phyloP scores from a whole-genome alignment of 1,140 invertebrate genomes.

The Heliconius congener region DNA sequence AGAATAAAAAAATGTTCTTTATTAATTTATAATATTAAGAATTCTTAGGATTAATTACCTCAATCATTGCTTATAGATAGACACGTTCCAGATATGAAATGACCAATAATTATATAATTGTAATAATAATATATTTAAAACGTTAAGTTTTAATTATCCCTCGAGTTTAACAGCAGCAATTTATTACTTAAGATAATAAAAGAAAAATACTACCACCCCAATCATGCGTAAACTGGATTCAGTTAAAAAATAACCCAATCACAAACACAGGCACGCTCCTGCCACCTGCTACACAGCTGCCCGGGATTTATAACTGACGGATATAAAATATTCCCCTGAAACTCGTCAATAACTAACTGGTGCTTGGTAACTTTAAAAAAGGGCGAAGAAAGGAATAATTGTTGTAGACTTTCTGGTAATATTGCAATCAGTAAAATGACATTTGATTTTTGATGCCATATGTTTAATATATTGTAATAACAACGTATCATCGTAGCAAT shows the following conservation, averaged over 20 bases:
- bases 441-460: background rate
- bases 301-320: slow-evolving; percentile 65
- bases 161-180: background rate
- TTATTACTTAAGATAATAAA: slow-evolving; percentile 30
- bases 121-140: background rate
- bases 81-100: background rate
- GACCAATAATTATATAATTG: background rate
- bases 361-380: slow-evolving; percentile 28
- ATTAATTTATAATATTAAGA: too few relatives aligned
- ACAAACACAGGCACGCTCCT: slow-evolving; percentile 63
- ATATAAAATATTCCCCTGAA: slow-evolving; percentile 57
- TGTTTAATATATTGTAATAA: too few relatives aligned
- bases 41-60: background rate
- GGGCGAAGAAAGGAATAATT: background rate
- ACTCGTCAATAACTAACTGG: slow-evolving; percentile 56
- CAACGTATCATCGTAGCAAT: too few relatives aligned
- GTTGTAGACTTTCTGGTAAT: background rate
- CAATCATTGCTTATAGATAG: background rate
- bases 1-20: too few relatives aligned
- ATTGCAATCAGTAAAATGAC: background rate
- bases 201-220: slow-evolving; percentile 31
- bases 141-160: background rate
- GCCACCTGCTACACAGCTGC: slow-evolving; percentile 73
- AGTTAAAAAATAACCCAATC: slow-evolving; percentile 57
- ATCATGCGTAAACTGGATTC: slow-evolving; percentile 25